Conservation (phyloP, 2,888 invertebrate species). For the Orthonevra nobilis region DNA sequence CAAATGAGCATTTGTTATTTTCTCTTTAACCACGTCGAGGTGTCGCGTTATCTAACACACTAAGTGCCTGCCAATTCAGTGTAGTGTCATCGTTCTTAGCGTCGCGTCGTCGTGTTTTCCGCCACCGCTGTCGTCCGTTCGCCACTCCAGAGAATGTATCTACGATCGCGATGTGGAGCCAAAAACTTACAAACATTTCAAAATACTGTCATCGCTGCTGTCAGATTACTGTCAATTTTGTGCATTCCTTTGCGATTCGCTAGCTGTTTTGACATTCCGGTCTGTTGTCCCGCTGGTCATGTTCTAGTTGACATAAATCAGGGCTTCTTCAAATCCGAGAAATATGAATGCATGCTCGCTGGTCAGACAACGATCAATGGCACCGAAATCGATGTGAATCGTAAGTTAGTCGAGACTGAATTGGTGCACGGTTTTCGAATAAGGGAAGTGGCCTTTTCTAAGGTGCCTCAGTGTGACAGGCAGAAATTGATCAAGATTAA, state of each 20-base stretch:
- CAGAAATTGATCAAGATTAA: constrained; percentile 37
- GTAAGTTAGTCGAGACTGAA: constrained; percentile 41
- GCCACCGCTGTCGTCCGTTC: constrained; percentile 2
- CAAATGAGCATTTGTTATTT: constrained; percentile 8
- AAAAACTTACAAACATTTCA: constrained; percentile 27
- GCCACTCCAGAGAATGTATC: constrained; percentile 27
- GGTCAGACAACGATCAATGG: constrained; percentile 26
- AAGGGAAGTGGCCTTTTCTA: constrained; percentile 24
- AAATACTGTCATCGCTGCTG: no score
- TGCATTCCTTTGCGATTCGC: constrained; percentile 14
- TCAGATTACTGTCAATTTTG: constrained; percentile 25
- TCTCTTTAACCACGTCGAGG: background rate
- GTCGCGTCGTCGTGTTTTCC: background rate
- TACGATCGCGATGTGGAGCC: constrained; percentile 18
- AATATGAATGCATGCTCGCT: constrained; percentile 42
- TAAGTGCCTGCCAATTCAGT: background rate
- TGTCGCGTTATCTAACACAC: constrained; percentile 9
- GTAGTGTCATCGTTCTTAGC: background rate
- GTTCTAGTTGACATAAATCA: constrained; percentile 45
- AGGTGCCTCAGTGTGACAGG: constrained; percentile 49
- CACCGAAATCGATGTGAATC: background rate
- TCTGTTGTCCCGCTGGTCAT: constrained; percentile 54
- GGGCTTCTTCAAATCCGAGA: constrained; percentile 33
- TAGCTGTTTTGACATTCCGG: constrained; percentile 40
- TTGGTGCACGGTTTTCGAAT: constrained; percentile 54